Evolutionary conservation across 2,113 vertebrate genomes (phyloP).

Genomic region (Pampusana beccarii): DNA sequence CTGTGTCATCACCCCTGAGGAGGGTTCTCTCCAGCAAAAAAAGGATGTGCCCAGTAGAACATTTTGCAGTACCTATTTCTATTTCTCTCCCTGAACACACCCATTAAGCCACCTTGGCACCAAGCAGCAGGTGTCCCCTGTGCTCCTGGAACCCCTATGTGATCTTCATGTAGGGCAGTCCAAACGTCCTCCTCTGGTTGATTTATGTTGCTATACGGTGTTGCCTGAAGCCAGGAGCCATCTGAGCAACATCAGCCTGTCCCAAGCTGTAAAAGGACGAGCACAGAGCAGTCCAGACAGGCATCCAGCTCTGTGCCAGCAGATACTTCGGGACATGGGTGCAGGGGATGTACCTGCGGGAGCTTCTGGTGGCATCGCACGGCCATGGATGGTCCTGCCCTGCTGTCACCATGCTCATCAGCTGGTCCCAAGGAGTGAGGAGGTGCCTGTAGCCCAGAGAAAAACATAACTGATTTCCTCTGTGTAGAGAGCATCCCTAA

Average conservation of each 20-base stretch:
- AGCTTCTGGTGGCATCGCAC: background rate
- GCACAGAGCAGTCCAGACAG: background rate
- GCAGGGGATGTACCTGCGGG: background rate
- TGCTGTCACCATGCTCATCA: background rate
- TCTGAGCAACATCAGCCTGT: rapidly evolving
- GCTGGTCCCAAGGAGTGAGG: background rate
- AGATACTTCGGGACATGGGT: background rate
- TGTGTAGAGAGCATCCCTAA: background rate
- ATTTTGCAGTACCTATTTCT: background rate
- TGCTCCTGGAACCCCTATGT: rapidly evolving
- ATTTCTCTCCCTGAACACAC: background rate
- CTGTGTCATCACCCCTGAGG: background rate
- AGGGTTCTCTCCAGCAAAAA: background rate
- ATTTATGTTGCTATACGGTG: rapidly evolving
- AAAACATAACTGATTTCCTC: background rate
- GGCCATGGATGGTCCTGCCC: background rate
- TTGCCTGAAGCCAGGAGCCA: background rate
- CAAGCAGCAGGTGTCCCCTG: background rate
- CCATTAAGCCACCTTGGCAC: background rate
- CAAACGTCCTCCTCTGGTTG: background rate
- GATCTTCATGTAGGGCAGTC: background rate
- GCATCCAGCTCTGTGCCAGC: background rate
- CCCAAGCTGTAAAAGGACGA: rapidly evolving
- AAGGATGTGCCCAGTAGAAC: rapidly evolving
- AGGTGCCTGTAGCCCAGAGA: background rate